These are phyloP conservation scores for Agrochola litura DNA, from an alignment of 2,888 invertebrate species.

Conservation along the genomic window DNA sequence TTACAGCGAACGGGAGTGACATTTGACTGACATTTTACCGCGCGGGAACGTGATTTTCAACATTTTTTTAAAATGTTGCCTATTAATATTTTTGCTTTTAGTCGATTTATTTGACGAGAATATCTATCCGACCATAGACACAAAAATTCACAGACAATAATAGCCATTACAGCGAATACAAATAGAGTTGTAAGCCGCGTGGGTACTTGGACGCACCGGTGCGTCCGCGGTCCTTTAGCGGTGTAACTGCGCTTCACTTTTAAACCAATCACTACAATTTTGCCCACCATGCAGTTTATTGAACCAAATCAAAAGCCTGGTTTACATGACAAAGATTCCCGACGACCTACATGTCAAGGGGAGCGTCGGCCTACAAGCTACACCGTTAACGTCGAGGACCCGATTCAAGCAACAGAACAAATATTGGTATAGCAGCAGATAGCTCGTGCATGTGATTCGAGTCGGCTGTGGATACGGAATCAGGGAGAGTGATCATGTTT, in stretches of 20 bases:
- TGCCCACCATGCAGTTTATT: background rate
- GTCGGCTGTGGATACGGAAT: conserved; percentile 12
- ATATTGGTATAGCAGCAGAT: conserved; percentile 36
- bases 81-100: no score
- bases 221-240: no score
- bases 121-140: no score
- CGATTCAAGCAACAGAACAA: conserved; percentile 26
- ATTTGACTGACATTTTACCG: no score
- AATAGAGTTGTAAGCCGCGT: no score
- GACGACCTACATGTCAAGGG: conserved; percentile 41
- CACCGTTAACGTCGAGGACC: conserved; percentile 10
- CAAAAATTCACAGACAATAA: no score
- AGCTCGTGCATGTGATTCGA: conserved; percentile 37
- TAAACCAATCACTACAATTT: background rate
- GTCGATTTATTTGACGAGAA: no score
- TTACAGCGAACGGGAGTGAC: no score
- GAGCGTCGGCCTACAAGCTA: conserved; percentile 22
- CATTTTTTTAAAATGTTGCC: no score
- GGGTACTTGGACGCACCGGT: no score
- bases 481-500: conserved; percentile 15
- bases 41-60: no score
- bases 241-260: background rate
- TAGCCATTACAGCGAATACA: no score
- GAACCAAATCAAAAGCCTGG: conserved; percentile 35
- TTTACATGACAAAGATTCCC: conserved; percentile 24